Evolutionary conservation across 1,140 invertebrate species (phyloP).

Genomic region (Pseudomyrmex gracilis): DNA sequence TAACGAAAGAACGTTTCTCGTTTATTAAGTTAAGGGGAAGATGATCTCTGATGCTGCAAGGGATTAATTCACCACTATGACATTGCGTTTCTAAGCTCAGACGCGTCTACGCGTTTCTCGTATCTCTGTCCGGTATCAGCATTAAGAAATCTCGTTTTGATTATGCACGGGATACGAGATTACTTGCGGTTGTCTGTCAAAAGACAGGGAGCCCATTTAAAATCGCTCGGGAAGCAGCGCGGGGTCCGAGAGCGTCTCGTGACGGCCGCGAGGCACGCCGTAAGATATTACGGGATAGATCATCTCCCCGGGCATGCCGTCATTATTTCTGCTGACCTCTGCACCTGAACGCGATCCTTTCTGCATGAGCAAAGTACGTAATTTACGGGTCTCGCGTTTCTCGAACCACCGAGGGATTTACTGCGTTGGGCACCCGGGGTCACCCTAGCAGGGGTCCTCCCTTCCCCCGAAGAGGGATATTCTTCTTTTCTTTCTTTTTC

Average conservation of each 20-base stretch:
- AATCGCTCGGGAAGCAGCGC: conserved; percentile 46
- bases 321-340: conserved; percentile 79
- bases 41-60: neutral
- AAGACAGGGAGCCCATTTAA: conserved; percentile 70
- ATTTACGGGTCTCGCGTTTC: conserved; percentile 83
- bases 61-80: conserved; percentile 42
- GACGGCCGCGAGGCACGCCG: conserved; percentile 65
- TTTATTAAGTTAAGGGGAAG: neutral
- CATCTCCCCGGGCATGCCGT: conserved; percentile 74
- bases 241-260: conserved; percentile 50
- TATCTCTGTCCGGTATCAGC: conserved; percentile 37
- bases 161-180: conserved; percentile 56
- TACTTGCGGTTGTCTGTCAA: conserved; percentile 60
- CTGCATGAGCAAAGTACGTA: conserved; percentile 81
- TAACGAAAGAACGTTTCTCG: neutral
- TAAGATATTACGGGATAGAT: conserved; percentile 79
- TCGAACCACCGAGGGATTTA: conserved; percentile 80
- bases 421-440: conserved; percentile 79
- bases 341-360: conserved; percentile 78
- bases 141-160: conserved; percentile 62
- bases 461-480: conserved; percentile 5
- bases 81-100: conserved; percentile 20
- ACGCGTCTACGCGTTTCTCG: neutral
- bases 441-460: conserved; percentile 79
- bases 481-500: conserved; percentile 4